Conservation (phyloP, 1,140 invertebrate genomes). For the Dendrolimus punctatus region DNA sequence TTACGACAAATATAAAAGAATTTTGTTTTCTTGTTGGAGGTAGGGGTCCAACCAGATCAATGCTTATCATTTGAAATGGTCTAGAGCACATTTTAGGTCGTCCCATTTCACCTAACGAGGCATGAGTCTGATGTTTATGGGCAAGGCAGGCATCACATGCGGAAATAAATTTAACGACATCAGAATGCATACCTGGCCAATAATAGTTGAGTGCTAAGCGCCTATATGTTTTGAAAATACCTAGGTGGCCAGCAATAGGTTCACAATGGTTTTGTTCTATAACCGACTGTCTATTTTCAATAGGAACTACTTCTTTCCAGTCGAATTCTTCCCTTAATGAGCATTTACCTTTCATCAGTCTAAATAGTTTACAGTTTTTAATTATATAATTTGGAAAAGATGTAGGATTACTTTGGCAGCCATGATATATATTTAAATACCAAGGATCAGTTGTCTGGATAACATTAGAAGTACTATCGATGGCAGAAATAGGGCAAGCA, state of each 20-base stretch:
- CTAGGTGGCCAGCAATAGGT: conserved; percentile 12
- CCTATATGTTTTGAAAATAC: conserved; percentile 13
- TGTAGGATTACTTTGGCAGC: neutral
- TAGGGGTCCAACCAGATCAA: too few relatives aligned
- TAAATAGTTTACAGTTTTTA: neutral
- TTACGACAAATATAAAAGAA: too few relatives aligned
- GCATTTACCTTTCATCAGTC: too few relatives aligned
- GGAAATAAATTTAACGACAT: conserved; percentile 1
- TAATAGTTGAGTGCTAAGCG: conserved; percentile 12
- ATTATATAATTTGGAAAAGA: neutral
- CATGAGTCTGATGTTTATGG: conserved; percentile 8
- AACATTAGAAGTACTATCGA: neutral
- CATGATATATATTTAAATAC: too few relatives aligned
- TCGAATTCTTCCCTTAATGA: too few relatives aligned
- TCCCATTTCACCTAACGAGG: conserved; percentile 7
- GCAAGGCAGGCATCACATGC: conserved; percentile 6
- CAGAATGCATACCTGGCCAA: conserved; percentile 8
- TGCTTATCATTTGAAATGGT: conserved; percentile 17
- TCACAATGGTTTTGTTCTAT: conserved; percentile 16
- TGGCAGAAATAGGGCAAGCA: conserved; percentile 4
- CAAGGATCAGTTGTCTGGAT: neutral
- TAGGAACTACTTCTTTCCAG: too few relatives aligned
- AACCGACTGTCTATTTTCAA: too few relatives aligned
- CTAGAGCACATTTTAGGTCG: conserved; percentile 6
- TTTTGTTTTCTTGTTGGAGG: too few relatives aligned